Percentiles rank a stretch among this genome's conserved stretches.
phyloP scores from a whole-genome alignment of 2,888 invertebrate species.

The Chrysomela aeneicollis region DNA sequence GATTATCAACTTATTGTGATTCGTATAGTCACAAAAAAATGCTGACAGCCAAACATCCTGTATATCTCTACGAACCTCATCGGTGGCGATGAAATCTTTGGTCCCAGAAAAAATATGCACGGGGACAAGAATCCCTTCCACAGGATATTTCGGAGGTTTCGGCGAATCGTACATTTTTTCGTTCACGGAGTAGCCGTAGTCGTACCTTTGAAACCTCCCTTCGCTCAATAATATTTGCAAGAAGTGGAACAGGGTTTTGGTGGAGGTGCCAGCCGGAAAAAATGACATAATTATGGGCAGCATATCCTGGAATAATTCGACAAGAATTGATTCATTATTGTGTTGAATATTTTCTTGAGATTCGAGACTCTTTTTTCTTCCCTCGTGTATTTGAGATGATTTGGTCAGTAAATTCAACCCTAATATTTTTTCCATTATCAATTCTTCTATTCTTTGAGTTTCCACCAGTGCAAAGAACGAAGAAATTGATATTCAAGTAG shows the following conservation, averaged over 20 bases:
- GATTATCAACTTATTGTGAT: too few relatives aligned
- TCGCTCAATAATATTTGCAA: constrained; percentile 21
- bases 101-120: constrained; percentile 19
- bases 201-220: constrained; percentile 25
- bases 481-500: too few relatives aligned
- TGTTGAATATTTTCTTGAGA: too few relatives aligned
- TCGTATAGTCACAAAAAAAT: too few relatives aligned
- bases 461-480: too few relatives aligned
- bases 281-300: not conserved
- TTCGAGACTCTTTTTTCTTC: too few relatives aligned
- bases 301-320: not conserved
- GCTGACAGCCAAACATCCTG: too few relatives aligned
- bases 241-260: constrained; percentile 27
- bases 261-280: not conserved
- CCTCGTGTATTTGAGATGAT: too few relatives aligned
- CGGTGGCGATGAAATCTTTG: constrained; percentile 18
- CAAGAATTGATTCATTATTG: too few relatives aligned
- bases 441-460: too few relatives aligned
- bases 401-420: too few relatives aligned
- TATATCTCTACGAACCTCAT: constrained; percentile 19
- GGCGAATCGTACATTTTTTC: constrained; percentile 19
- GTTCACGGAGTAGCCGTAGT: constrained; percentile 19
- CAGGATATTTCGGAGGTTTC: constrained; percentile 19
- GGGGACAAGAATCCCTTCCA: constrained; percentile 15
- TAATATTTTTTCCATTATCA: too few relatives aligned